phyloP scores from a whole-genome alignment of 2,113 vertebrate genomes.

The Tragelaphus scriptus region DNA sequence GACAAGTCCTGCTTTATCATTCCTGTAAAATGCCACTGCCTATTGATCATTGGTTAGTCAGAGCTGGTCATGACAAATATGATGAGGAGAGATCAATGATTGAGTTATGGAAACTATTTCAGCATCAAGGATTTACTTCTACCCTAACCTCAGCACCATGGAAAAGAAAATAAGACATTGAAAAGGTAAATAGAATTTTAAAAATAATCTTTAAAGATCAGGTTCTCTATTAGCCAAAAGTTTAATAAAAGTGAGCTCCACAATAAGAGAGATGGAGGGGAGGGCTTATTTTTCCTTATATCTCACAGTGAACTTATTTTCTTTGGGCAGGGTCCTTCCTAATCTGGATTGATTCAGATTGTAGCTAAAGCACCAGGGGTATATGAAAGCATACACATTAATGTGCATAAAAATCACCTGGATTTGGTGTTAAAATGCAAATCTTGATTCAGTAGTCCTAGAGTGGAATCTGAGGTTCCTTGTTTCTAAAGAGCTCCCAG shows the following conservation, averaged over 20 bases:
- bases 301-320: neutral
- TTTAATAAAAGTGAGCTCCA: neutral
- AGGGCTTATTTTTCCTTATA: neutral
- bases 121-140: constrained; percentile 16
- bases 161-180: neutral
- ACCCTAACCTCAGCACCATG: neutral
- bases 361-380: neutral
- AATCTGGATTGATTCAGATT: neutral
- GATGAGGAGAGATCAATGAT: neutral
- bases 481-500: neutral
- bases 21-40: neutral
- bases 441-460: neutral
- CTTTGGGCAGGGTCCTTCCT: neutral
- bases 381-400: neutral
- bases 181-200: neutral
- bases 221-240: neutral
- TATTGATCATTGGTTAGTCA: neutral
- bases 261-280: neutral
- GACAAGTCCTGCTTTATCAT: neutral
- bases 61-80: neutral
- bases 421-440: neutral
- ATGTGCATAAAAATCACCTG: neutral
- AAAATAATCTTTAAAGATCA: neutral
- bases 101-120: neutral
- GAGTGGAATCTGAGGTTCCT: neutral